Conservation (phyloP, 2,888 invertebrate genomes). For the Vesta saturnalis region DNA sequence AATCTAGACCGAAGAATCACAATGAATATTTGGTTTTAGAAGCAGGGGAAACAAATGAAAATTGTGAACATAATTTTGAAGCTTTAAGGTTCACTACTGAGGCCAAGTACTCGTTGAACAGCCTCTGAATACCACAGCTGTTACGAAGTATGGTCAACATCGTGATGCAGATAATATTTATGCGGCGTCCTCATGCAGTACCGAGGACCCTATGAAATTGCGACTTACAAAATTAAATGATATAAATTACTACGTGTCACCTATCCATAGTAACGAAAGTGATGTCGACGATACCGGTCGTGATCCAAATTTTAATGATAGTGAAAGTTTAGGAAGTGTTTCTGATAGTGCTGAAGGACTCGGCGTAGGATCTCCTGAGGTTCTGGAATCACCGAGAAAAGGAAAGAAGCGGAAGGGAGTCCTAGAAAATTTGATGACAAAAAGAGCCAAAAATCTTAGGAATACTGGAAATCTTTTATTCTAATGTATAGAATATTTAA, state of each 20-base stretch:
- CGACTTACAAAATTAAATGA: too few species aligned
- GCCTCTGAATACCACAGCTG: too few species aligned
- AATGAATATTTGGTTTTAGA: too few species aligned
- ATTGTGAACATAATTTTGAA: too few species aligned
- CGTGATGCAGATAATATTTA: constrained; percentile 4
- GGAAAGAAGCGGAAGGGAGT: constrained; percentile 9
- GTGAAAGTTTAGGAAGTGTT: not conserved
- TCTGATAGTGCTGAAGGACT: not conserved
- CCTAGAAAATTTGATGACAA: constrained; percentile 21
- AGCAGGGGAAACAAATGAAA: too few species aligned
- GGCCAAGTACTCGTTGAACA: too few species aligned
- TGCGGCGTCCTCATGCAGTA: not conserved
- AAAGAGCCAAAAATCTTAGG: constrained; percentile 20
- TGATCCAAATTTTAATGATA: constrained; percentile 9
- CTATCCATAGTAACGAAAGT: constrained; percentile 11
- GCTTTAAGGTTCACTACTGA: too few species aligned
- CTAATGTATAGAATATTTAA: too few species aligned
- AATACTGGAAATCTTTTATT: constrained; percentile 22
- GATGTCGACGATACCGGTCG: constrained; percentile 10
- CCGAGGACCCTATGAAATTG: not conserved
- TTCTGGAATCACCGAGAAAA: constrained; percentile 17
- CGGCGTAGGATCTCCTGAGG: not conserved
- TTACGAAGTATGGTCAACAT: too few species aligned
- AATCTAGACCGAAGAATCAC: too few species aligned
- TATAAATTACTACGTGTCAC: not conserved